These are phyloP conservation scores for Etia nguti DNA, from an alignment of 2,113 vertebrate genomes.

Conservation along the genomic window DNA sequence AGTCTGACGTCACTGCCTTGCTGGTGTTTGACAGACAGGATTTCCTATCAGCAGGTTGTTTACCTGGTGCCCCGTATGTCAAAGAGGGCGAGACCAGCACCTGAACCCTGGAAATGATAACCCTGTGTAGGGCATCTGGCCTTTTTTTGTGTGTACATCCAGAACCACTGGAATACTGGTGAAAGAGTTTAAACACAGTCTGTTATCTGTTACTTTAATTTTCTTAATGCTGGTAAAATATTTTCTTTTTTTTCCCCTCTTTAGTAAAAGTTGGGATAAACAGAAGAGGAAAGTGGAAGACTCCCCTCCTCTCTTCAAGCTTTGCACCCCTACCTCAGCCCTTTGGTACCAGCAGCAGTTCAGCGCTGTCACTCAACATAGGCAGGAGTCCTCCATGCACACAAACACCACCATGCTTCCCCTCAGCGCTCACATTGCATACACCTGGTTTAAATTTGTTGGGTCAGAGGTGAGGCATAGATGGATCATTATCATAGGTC, in stretches of 20 bases:
- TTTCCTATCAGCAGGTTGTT: conserved; percentile 60
- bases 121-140: background rate
- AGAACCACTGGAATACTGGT: background rate
- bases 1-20: conserved; percentile 35
- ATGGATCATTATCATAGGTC: conserved; percentile 59
- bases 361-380: conserved; percentile 53
- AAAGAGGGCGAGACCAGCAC: background rate
- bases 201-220: background rate
- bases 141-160: background rate
- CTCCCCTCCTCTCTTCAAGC: background rate
- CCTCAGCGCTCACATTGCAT: background rate
- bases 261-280: background rate
- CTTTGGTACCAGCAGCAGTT: conserved; percentile 35
- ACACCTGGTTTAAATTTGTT: conserved; percentile 60
- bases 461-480: conserved; percentile 47
- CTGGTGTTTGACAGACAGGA: conserved; percentile 45
- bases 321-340: background rate
- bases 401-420: conserved; percentile 27
- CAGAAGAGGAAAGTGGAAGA: background rate
- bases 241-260: background rate
- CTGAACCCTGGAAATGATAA: background rate
- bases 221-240: background rate
- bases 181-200: background rate
- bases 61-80: conserved; percentile 22
- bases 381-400: conserved; percentile 30